A percentile compares a stretch with the other conserved stretches of the same genome.
phyloP scores from a whole-genome alignment of 2,888 invertebrate genomes.

The Protodeltote pygarga region DNA sequence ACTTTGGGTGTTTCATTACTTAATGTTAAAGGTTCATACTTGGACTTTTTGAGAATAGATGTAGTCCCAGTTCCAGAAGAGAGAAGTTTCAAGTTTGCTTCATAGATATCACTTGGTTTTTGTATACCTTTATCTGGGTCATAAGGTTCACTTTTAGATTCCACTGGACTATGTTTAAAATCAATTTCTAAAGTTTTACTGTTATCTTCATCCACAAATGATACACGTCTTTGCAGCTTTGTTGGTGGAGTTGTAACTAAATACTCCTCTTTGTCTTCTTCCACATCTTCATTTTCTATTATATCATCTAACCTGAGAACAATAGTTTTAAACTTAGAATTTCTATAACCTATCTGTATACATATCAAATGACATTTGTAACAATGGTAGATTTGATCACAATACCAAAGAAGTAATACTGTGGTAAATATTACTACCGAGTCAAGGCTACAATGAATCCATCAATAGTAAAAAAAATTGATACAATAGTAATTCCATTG shows the following conservation, averaged over 20 bases:
- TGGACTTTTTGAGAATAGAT: constrained; percentile 78
- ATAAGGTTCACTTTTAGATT: constrained; percentile 58
- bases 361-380: no score
- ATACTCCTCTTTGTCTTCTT: constrained; percentile 41
- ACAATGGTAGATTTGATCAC: no score
- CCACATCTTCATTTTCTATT: constrained; percentile 59
- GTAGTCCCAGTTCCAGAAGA: constrained; percentile 62
- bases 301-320: constrained; percentile 60
- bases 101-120: constrained; percentile 81
- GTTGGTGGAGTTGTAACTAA: constrained; percentile 19
- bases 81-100: constrained; percentile 60
- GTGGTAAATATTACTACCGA: no score
- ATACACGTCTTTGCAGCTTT: constrained; percentile 65
- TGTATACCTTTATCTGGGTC: constrained; percentile 65
- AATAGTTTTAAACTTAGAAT: no score
- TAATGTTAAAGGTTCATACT: constrained; percentile 54
- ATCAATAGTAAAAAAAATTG: no score
- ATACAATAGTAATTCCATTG: no score
- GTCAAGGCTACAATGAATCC: no score
- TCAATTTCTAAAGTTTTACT: constrained; percentile 70
- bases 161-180: constrained; percentile 70
- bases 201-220: constrained; percentile 76
- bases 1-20: not conserved
- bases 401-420: no score
- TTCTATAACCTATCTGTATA: no score